phyloP scores from a whole-genome alignment of 2,888 invertebrate species.

The Perdita meconis region DNA sequence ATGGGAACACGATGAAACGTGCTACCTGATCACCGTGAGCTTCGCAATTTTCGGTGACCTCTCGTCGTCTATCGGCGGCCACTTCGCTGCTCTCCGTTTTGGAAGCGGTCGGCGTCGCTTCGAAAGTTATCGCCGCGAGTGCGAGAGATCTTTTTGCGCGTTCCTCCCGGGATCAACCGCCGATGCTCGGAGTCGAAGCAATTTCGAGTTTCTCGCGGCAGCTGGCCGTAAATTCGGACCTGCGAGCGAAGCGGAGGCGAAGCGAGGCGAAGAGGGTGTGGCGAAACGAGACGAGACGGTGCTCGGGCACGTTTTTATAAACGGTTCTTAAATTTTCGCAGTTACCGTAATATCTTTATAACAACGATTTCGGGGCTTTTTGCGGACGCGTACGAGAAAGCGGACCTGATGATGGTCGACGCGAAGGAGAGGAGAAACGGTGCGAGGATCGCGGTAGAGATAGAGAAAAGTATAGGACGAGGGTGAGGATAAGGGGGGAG shows the following conservation, averaged over 20 bases:
- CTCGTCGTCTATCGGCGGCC: too few species aligned
- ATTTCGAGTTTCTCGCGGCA: slow-evolving; percentile 56
- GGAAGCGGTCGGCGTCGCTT: too few species aligned
- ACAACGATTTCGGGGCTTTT: slow-evolving; percentile 55
- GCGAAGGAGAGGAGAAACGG: not conserved
- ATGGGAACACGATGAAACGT: too few species aligned
- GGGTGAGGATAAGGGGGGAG: slow-evolving; percentile 50
- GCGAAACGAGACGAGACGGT: slow-evolving; percentile 4
- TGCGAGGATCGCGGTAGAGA: slow-evolving; percentile 5
- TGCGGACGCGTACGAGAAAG: slow-evolving; percentile 46
- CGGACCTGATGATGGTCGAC: slow-evolving; percentile 39
- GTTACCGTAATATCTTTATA: slow-evolving; percentile 63
- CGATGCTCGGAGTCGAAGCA: slow-evolving; percentile 33
- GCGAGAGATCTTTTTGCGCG: too few species aligned
- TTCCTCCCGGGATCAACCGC: too few species aligned
- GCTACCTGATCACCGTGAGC: too few species aligned
- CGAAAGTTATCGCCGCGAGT: too few species aligned
- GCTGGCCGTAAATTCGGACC: slow-evolving; percentile 55
- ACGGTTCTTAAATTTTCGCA: slow-evolving; percentile 55
- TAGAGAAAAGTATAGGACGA: slow-evolving; percentile 12
- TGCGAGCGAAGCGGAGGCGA: slow-evolving; percentile 21
- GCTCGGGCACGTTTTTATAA: slow-evolving; percentile 44
- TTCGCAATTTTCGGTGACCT: too few species aligned
- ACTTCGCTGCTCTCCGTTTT: too few species aligned
- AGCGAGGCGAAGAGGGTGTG: not conserved